Evolutionary conservation across 2,797 vertebrate genomes (phyloP), one percentile per base, ranked within the genome.

Genomic region (Ciconia nigra): DNA sequence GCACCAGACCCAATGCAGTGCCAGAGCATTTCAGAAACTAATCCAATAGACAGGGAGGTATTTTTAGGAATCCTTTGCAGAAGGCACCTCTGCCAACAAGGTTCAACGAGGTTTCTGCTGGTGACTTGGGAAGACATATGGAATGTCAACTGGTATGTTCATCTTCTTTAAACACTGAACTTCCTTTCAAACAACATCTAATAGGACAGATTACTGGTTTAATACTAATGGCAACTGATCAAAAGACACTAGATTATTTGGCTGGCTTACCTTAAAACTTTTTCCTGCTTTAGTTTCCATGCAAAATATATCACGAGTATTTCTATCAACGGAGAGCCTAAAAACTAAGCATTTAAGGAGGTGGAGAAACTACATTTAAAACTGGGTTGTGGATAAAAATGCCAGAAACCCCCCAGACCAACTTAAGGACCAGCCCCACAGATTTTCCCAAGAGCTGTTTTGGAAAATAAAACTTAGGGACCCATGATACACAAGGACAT

Each of bases 161-260:
- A 92, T 77, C 92, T 85, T 90, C 90, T 85, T 92, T 81, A 80
- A 96, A 96, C 76, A 96, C 89, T 47, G 8, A 94, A 88, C 51
- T 69, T 95, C 90, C 89, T 96, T 96, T 92, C 94, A 92, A 92
- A 95, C 51, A 90, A 74, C 89, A 91, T 90, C 89, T 52, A 57
- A 87, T 58, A 96, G 87, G 89, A 62, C 69, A 91, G 89, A 92
- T 92, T 76, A 87, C n/a, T 77, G 66, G 31, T 87, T 96, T 82
- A 94, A 57, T 65, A 55, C 79, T 96, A 97, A 97, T 69, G 46
- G 90, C 96, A 97, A 95, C 65, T 87, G 91, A 98, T 94, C 91
- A 93, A 96, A 97, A 96, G 82, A 81, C 31, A 14, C 31, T 39
- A 31, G 22, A 88, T 93, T 83, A 96, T 94, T 94, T 97, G 88